phyloP scores from a whole-genome alignment of 2,113 vertebrate species.

The Oncorhynchus tshawytscha region DNA sequence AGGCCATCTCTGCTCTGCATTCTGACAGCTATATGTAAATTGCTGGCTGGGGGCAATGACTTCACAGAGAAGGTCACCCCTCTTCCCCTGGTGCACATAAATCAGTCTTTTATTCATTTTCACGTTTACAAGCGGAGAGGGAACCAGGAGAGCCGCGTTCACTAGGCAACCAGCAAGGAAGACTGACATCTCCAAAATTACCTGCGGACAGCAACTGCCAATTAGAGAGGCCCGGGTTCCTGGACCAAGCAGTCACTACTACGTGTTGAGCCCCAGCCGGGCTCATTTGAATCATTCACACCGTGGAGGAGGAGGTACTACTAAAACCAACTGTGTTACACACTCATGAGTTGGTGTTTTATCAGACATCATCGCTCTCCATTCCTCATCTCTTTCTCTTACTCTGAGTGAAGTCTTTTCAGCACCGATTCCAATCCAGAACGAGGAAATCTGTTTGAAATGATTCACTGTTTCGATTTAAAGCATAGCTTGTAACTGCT shows the following conservation, averaged over 20 bases:
- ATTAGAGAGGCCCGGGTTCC: conserved; percentile 53
- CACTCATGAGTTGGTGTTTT: not conserved
- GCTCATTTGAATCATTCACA: conserved; percentile 56
- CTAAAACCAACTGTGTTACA: not conserved
- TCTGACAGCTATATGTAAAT: no score
- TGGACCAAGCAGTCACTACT: conserved; percentile 22
- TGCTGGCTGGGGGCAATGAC: conserved; percentile 74
- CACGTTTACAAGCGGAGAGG: conserved; percentile 69
- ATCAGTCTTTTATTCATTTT: conserved; percentile 73
- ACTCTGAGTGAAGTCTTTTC: not conserved
- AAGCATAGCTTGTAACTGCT: not conserved
- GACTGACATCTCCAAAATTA: conserved; percentile 65
- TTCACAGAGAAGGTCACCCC: conserved; percentile 80
- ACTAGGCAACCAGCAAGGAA: conserved; percentile 23
- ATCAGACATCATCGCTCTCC: not conserved
- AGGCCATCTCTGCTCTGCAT: no score
- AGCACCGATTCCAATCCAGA: not conserved
- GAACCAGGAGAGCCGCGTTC: conserved; percentile 17
- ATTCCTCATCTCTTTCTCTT: not conserved
- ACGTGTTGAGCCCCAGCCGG: conserved; percentile 23
- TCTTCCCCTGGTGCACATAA: conserved; percentile 67
- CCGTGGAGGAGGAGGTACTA: conserved; percentile 1
- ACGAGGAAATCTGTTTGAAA: not conserved
- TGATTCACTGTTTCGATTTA: conserved; percentile 41
- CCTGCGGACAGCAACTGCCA: conserved; percentile 64